Evolutionary conservation across 2,888 invertebrate genomes (phyloP), one percentile per base, ranked within the genome.

Genomic region (Cataglyphis albicans): DNA sequence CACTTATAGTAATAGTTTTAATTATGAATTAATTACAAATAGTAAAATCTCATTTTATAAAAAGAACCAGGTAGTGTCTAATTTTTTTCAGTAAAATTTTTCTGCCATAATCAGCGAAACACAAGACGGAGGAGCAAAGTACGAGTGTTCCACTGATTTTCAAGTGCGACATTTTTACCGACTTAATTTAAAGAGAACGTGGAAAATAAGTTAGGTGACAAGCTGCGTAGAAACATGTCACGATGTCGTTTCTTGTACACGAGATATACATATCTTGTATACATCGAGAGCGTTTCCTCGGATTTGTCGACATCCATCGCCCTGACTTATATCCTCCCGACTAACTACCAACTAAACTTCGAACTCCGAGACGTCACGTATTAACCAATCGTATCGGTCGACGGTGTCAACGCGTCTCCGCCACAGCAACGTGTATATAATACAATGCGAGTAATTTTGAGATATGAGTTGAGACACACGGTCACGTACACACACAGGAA

Each of bases 371-470:
- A 72, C 32, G 78, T 78, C 78, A 78, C 78, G 78, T 78, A 78
- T 78, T 72, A 78, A 59, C 78, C 78, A 78, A 78, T 78, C 78
- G 78, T 59, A 78, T 78, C 78, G 78, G 78, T 78, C 59, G 72
- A 32, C 21, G 78, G 44, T 59, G 74, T 78, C 78, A 78, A 72
- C 78, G 59, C 73, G 21, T 41, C 57, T 59, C 73, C 52, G 6
- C 41, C 44, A 59, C 57, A n/a, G n/a, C 48, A 52, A 52, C 78
- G 44, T 72, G 78, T 80, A 73, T 73, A 80, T 21, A 21, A 80
- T 72, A 80, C 78, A 80, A 80, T 72, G 78, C 84, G 81, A 88
- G 88, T 89, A 89, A 89, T 88, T 88, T 88, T 89, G 84, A 73
- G 61, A 59, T 72, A 44, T 78, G 87, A 80, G 89, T 89, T 87